Percentiles rank a stretch among this genome's conserved stretches.
Conservation (phyloP, 2,888 invertebrate genomes). For the Hydropsyche betteni region DNA sequence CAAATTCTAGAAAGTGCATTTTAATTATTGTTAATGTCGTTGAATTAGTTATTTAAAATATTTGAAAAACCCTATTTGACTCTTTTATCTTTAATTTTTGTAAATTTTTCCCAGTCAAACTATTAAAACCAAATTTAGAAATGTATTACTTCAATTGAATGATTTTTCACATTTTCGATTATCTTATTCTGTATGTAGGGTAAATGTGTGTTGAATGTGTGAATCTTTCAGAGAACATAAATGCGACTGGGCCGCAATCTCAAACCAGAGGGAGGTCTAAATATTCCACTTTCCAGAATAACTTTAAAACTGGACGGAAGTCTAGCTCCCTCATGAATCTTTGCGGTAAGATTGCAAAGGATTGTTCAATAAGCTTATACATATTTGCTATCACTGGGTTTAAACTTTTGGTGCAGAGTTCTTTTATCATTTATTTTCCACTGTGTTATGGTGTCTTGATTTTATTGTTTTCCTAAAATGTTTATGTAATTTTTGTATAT, state of each 20-base stretch:
- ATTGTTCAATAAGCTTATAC: constrained; percentile 43
- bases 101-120: too few species aligned
- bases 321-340: constrained; percentile 95
- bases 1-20: too few species aligned
- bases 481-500: constrained; percentile 23
- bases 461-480: constrained; percentile 39
- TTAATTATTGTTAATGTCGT: too few species aligned
- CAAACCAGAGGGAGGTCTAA: constrained; percentile 85
- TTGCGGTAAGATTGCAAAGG: constrained; percentile 82
- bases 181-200: constrained; percentile 20
- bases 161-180: too few species aligned
- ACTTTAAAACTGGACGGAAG: constrained; percentile 88
- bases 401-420: constrained; percentile 48
- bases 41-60: too few species aligned
- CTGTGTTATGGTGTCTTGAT: constrained; percentile 49
- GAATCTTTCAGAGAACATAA: constrained; percentile 78
- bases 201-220: constrained; percentile 52
- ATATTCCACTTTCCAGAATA: constrained; percentile 83
- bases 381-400: constrained; percentile 49
- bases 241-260: constrained; percentile 76
- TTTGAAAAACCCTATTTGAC: too few species aligned
- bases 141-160: too few species aligned
- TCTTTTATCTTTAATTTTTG: too few species aligned
- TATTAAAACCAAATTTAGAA: too few species aligned
- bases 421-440: constrained; percentile 47